Base-by-base conservation (phyloP, 2,113 vertebrate genomes). In the Phainopepla nitens region DNA sequence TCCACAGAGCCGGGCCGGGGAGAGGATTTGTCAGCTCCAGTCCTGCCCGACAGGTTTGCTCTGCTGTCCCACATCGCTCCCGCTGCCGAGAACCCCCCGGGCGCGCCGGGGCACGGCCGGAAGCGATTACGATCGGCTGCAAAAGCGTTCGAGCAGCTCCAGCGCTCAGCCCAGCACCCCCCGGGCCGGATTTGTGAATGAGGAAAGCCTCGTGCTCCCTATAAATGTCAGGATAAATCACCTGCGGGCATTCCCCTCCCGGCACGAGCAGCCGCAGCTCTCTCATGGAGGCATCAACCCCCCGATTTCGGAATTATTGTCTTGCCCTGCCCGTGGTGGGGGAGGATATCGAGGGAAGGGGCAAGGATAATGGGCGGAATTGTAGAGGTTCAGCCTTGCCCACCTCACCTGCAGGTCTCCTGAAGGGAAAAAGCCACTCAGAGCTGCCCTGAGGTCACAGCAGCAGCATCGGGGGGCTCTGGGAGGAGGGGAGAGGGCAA, bases 21-120 rank as follows among this genome's bases (percentile, higher is more conserved):
- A 70, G 94, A 72, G 68, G 82, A 50, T 71, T 61, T 85, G 91
- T 33, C 8, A 39, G 88, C 90, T 27, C 56, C 1, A 2, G 57
- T 76, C 97, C 39, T 23, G 93, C 45, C 86, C 68, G 36, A 91
- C 97, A 65, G 29, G 95, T 95, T 96, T 84, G 85, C 51, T 31
- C 54, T 44, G 36, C 45, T 33, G 82, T 44, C 97, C 78, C 81
- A 21, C 89, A 9, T 47, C 44, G 36, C 45, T 90, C 56, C 81
- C 18, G 82, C 96, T 96, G 96, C 93, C 96, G 69, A 31, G 95
- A 92, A 45, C 49, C 84, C 91, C 90, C 41, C 14, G 47, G 97
- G 97, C 96, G 93, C 49, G 76, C 27, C 85, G 73, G 96, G 96
- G 93, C 97, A 96, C 71, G 96, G 97, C 98, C 95, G 83, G 96